Evolutionary conservation across 2,888 invertebrate species (phyloP), one percentile per base, ranked within the genome.

Genomic region (Andrena minutula): DNA sequence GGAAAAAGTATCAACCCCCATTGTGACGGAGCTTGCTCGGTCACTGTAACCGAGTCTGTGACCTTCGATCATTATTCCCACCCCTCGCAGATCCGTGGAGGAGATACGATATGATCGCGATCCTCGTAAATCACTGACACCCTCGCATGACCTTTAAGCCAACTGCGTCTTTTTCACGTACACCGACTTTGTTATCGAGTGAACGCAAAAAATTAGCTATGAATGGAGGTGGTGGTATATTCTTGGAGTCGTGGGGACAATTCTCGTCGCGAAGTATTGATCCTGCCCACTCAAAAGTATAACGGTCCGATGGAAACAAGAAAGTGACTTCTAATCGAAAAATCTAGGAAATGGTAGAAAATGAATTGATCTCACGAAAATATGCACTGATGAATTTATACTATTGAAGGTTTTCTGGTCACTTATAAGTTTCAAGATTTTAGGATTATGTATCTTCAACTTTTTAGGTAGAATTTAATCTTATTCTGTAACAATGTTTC

Each of bases 91-190:
- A 64, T 47, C 7, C 20, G 12, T 5, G 12, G 20, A 23, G 4
- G 64, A 64, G 20, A 41, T 7, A 41, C 2, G n/a, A 26, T 23
- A 10, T 26, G 47, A 64, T 64, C 47, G 5, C 26, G 64, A 64
- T 16, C 2, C 47, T 64, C 63, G 63, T 63, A 23, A 35, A 63
- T 63, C 63, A 63, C 10, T 20, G 10, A n/a, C n/a, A 49, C 26
- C 7, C 12, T 26, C 64, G 47, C 64, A 41, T 26, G 64, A 64
- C 41, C 64, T 16, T 26, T 12, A 6, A 23, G 41, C 47, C 64
- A 20, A 26, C 41, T 23, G 64, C 64, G 16, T 7, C 16, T 47
- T 26, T 47, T 47, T 64, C 47, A 26, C 20, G 4, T 23, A 10
- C 23, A 41, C 4, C 20, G 8, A 20, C 12, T 30, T 47, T 23